These are phyloP conservation scores for Morpho deidamia DNA, from an alignment of 2,888 invertebrate species.

Conservation along the genomic window DNA sequence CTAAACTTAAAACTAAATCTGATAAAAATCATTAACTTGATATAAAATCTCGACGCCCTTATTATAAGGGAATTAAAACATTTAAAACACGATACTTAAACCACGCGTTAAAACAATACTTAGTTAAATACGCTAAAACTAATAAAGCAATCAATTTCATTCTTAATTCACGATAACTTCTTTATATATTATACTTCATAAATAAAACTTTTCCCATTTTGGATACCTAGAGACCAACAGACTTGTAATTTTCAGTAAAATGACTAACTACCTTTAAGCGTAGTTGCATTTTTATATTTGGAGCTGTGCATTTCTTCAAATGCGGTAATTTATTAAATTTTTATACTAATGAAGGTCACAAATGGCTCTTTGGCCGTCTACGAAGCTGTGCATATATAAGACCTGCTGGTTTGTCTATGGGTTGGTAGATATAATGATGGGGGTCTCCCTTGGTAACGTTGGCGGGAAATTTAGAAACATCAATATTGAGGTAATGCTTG, in stretches of 20 bases:
- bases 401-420: slow-evolving; percentile 88
- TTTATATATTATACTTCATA: too few species aligned
- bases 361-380: slow-evolving; percentile 76
- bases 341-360: slow-evolving; percentile 47
- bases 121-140: background rate
- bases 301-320: background rate
- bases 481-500: slow-evolving; percentile 87
- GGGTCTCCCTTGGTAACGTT: slow-evolving; percentile 81
- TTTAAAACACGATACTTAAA: slow-evolving; percentile 4
- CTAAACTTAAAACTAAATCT: background rate
- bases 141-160: background rate
- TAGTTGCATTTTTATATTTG: background rate
- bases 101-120: slow-evolving; percentile 8
- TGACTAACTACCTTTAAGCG: too few species aligned
- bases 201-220: too few species aligned
- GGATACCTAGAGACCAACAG: too few species aligned
- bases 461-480: slow-evolving; percentile 84
- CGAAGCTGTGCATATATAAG: slow-evolving; percentile 86
- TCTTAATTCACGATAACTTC: too few species aligned
- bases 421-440: slow-evolving; percentile 83
- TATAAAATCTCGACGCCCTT: background rate
- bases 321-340: background rate
- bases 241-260: too few species aligned
- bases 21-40: background rate
- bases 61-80: slow-evolving; percentile 6